Base-by-base conservation (phyloP, 2,888 invertebrate species). In the Abscondita cerata region DNA sequence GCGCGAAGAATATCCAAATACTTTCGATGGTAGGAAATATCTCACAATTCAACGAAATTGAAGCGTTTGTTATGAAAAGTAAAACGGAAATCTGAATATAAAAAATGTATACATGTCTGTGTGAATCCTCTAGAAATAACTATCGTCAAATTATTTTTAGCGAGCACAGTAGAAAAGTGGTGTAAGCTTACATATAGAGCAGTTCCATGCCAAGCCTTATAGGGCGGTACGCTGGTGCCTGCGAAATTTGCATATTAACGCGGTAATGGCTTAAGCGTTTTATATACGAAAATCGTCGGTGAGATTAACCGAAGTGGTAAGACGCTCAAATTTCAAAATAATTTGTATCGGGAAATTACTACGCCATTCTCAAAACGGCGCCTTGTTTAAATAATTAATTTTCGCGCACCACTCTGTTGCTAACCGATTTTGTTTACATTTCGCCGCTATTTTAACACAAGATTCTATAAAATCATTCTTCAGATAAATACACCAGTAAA, bases 121-220 rank as follows among this genome's bases (percentile, higher is more conserved):
- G 70, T 68, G 59, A 78, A 77, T 78, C 75, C 75, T 78, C 79
- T 78, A 74, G 74, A 79, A 80, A 80, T 80, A 80, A 78, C 78
- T 73, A 76, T 73, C 75, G 76, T 75, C 73, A 72, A 66, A 70
- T 75, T 81, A 81, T 81, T 80, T 81, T 81, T 80, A 81, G 80
- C 73, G 71, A 72, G 72, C 73, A 77, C 78, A 75, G 77, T 77
- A 79, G 76, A 78, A 79, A 79, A 78, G 79, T 78, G 78, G 76
- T 81, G 81, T 81, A 81, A 80, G 80, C 78, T 79, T 80, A 81
- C 80, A 80, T 80, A 78, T 74, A 77, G 74, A 70, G 73, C 74
- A 74, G 75, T 76, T 75, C 74, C 76, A 77, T 79, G 80, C 79
- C 80, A 78, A 78, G 74, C 81, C 81, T 79, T 81, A 81, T 81